A percentile compares a stretch with the other conserved stretches of the same genome.
Evolutionary conservation across 2,797 vertebrate genomes (phyloP).

Genomic region (Coendou prehensilis): DNA sequence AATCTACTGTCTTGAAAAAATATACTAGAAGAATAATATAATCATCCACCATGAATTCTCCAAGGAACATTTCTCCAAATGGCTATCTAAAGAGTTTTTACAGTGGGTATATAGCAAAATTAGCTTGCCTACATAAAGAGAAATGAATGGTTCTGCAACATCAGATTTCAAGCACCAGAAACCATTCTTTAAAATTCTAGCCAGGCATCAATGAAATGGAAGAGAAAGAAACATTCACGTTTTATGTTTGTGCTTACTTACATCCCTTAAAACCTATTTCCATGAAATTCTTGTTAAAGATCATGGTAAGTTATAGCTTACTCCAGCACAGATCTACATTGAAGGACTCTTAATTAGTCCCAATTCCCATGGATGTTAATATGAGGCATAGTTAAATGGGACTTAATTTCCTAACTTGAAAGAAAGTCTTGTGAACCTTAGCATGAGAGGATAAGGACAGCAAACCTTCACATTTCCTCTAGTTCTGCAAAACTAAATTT

Average conservation of each 20-base stretch:
- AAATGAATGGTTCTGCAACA: constrained; percentile 25
- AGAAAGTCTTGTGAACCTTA: constrained; percentile 6
- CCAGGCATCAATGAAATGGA: constrained; percentile 23
- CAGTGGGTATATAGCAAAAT: not conserved
- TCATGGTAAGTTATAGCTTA: constrained; percentile 23
- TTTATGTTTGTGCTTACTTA: constrained; percentile 44
- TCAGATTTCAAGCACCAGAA: not conserved
- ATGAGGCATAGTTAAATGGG: not conserved
- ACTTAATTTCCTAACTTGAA: not conserved
- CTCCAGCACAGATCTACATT: not conserved
- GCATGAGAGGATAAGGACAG: not conserved
- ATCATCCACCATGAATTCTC: not conserved
- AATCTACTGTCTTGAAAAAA: constrained; percentile 33
- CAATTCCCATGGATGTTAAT: not conserved
- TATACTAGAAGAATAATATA: not conserved
- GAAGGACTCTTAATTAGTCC: constrained; percentile 33
- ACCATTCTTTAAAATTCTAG: constrained; percentile 50
- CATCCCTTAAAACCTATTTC: constrained; percentile 43
- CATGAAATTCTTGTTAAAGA: constrained; percentile 55
- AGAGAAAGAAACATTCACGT: constrained; percentile 38
- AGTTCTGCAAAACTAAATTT: not conserved
- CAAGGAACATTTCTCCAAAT: constrained; percentile 27
- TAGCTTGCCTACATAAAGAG: not conserved
- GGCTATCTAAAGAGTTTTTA: constrained; percentile 48
- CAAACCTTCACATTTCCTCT: not conserved